phyloP scores from a whole-genome alignment of 2,797 vertebrate species.

The Rallus crepitans region DNA sequence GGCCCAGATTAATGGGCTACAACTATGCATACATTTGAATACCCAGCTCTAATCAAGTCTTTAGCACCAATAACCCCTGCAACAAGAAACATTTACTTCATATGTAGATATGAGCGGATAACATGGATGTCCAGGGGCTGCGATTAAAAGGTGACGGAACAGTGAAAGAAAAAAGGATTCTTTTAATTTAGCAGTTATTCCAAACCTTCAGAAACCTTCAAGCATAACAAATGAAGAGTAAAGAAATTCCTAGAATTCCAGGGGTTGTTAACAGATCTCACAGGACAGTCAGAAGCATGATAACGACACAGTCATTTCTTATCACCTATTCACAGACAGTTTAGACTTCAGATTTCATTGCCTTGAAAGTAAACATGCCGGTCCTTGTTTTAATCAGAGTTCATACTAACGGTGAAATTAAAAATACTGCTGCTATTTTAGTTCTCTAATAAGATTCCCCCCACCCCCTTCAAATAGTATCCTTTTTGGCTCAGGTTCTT shows the following conservation, averaged over 20 bases:
- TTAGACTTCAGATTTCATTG: slow-evolving; percentile 41
- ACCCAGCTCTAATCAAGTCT: not conserved
- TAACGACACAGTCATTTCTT: slow-evolving; percentile 37
- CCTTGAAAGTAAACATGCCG: slow-evolving; percentile 21
- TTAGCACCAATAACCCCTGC: not conserved
- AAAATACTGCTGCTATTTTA: not conserved
- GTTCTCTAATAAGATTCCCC: not conserved
- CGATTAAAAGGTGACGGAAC: not conserved
- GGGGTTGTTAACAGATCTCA: slow-evolving; percentile 51
- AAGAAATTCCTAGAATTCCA: slow-evolving; percentile 71
- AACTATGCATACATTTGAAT: slow-evolving; percentile 25
- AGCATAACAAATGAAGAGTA: slow-evolving; percentile 20
- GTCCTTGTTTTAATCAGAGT: not conserved
- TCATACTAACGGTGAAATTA: not conserved
- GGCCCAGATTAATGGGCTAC: not conserved
- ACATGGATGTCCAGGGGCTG: not conserved
- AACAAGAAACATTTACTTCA: not conserved
- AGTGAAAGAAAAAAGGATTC: not conserved
- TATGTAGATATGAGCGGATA: not conserved
- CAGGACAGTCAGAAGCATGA: slow-evolving; percentile 36
- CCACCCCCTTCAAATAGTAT: not conserved
- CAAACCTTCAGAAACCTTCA: not conserved
- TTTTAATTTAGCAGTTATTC: not conserved
- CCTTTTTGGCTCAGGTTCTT: not conserved
- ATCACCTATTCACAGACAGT: slow-evolving; percentile 32